phyloP scores from a whole-genome alignment of 2,797 vertebrate genomes.

The Sebastes hubbsi region DNA sequence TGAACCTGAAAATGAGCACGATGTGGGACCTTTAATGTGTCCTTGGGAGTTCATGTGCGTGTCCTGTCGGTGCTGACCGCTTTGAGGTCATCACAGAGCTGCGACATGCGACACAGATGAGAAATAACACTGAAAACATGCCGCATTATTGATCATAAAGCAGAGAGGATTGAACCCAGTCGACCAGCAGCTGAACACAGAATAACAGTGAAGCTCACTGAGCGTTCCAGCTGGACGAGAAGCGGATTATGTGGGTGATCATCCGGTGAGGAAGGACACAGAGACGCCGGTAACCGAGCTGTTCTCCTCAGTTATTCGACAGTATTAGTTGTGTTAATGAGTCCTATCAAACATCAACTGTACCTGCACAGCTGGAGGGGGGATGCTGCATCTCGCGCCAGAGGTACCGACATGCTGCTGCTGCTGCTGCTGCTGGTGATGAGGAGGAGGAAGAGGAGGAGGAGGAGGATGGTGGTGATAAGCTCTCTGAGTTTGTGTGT shows the following conservation, averaged over 20 bases:
- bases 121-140: neutral
- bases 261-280: neutral
- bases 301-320: neutral
- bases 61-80: neutral
- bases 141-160: neutral
- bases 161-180: too few species aligned
- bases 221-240: neutral
- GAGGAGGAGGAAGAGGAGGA: neutral
- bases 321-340: neutral
- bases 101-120: neutral
- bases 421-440: rapidly evolving
- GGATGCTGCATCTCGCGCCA: slow-evolving; percentile 45
- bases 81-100: slow-evolving; percentile 47
- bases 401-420: slow-evolving; percentile 72
- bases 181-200: neutral
- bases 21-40: neutral
- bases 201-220: too few species aligned
- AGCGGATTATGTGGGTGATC: slow-evolving; percentile 35
- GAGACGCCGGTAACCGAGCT: slow-evolving; percentile 3
- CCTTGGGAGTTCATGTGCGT: slow-evolving; percentile 6
- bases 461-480: neutral
- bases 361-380: slow-evolving; percentile 92
- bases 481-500: slow-evolving; percentile 14
- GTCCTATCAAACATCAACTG: neutral
- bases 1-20: too few species aligned